Percentiles rank a stretch among this genome's conserved stretches.
Evolutionary conservation across 2,888 invertebrate species (phyloP).

Genomic region (Drosophila rellima): DNA sequence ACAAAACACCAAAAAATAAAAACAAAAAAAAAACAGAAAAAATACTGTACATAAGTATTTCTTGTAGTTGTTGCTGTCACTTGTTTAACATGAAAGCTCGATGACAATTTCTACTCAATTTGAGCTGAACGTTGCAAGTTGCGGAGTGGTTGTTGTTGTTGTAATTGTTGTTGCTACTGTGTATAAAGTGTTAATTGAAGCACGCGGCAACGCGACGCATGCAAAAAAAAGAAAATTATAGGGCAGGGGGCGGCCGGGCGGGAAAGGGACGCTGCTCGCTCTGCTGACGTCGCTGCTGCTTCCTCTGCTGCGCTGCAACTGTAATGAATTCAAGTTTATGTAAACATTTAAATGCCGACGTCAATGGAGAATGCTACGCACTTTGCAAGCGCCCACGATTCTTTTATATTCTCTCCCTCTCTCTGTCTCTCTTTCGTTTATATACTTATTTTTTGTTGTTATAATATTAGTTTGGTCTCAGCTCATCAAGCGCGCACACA

Average conservation of each 20-base stretch:
- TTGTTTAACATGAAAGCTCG: constrained; percentile 54
- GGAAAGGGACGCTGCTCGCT: background rate
- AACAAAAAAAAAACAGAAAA: background rate
- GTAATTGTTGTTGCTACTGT: constrained; percentile 28
- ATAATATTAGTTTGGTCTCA: background rate
- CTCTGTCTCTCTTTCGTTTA: no score
- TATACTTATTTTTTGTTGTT: no score
- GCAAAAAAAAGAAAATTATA: background rate
- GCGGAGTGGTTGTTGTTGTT: constrained; percentile 34
- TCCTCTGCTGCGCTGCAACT: constrained; percentile 43
- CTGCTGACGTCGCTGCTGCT: constrained; percentile 14
- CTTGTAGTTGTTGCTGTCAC: constrained; percentile 22
- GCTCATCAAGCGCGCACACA: constrained; percentile 22
- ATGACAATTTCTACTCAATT: constrained; percentile 40
- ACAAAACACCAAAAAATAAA: background rate
- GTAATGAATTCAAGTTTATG: constrained; percentile 69
- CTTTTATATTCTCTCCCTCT: no score
- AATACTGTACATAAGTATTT: constrained; percentile 34
- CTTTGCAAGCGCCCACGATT: constrained; percentile 34
- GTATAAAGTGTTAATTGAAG: constrained; percentile 70
- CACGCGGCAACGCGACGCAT: constrained; percentile 58
- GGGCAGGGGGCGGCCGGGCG: constrained; percentile 12
- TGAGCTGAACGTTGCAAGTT: constrained; percentile 40
- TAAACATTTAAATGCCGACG: constrained; percentile 73
- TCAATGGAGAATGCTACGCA: constrained; percentile 69